Conservation (phyloP, 2,113 vertebrate genomes). For the Rattus norvegicus region DNA sequence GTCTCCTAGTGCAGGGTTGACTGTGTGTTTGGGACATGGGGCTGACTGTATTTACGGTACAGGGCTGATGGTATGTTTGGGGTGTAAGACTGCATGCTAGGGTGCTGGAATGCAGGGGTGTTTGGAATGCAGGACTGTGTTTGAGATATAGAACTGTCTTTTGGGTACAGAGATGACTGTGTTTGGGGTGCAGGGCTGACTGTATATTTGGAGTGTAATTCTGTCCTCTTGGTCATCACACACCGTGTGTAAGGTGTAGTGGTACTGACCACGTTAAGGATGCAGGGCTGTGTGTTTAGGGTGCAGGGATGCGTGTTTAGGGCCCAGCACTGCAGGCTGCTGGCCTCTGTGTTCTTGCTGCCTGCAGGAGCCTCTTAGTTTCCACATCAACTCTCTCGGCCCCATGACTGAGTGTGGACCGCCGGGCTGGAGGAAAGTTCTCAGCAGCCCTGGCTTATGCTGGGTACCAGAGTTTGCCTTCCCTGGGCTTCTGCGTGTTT, state of each 20-base stretch:
- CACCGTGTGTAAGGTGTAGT: not conserved
- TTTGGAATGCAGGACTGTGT: not conserved
- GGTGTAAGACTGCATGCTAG: not conserved
- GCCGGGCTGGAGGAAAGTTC: not conserved
- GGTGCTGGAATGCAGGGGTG: not conserved
- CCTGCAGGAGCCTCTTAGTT: not conserved
- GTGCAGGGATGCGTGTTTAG: not conserved
- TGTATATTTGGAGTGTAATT: not conserved
- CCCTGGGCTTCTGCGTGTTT: not conserved
- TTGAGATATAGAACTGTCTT: not conserved
- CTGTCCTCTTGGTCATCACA: no score
- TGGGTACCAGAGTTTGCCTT: not conserved
- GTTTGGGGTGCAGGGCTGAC: not conserved
- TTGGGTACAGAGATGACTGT: not conserved
- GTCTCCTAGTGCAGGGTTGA: not conserved
- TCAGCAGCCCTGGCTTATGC: not conserved
- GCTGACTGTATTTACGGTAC: not conserved
- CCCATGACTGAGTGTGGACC: not conserved
- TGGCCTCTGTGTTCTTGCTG: not conserved
- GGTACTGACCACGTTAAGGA: no score
- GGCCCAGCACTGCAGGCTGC: not conserved
- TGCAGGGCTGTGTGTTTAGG: not conserved
- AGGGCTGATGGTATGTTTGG: not conserved
- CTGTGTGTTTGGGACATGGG: not conserved
- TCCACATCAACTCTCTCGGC: not conserved